phyloP scores from a whole-genome alignment of 2,797 vertebrate species.

The Pteronotus mesoamericanus region DNA sequence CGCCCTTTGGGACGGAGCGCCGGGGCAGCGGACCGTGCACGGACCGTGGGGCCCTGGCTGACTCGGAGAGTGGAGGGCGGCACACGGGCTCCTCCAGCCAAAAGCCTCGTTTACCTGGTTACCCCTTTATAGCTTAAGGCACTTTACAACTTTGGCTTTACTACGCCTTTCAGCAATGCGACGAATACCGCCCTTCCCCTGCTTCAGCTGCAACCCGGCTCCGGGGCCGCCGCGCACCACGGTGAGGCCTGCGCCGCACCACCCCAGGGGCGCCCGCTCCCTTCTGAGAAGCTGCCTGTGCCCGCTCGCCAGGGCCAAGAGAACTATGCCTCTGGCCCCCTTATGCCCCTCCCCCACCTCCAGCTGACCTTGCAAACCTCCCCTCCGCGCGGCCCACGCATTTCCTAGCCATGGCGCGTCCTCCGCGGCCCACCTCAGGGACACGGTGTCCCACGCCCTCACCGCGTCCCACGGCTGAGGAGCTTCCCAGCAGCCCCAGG shows the following conservation, averaged over 20 bases:
- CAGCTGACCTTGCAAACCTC: background rate
- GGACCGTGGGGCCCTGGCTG: fast-evolving
- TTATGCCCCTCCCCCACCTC: background rate
- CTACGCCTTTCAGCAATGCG: background rate
- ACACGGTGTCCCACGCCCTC: background rate
- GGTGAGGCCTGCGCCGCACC: background rate
- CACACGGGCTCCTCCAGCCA: background rate
- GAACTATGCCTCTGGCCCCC: background rate
- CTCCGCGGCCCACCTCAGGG: too few species aligned
- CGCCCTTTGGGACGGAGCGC: background rate
- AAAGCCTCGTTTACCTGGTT: background rate
- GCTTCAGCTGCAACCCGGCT: background rate
- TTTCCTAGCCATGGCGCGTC: background rate
- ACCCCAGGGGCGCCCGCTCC: background rate
- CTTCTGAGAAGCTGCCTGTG: background rate
- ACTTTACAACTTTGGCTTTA: background rate
- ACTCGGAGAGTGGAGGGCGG: background rate
- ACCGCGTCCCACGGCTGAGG: too few species aligned
- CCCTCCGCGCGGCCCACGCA: background rate
- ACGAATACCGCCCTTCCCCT: background rate
- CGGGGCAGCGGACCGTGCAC: fast-evolving
- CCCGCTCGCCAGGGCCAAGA: background rate
- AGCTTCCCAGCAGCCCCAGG: background rate
- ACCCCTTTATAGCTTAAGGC: background rate
- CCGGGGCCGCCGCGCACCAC: too few species aligned